Percentiles rank a stretch among this genome's conserved stretches.
Evolutionary conservation across 2,888 invertebrate genomes (phyloP).

Genomic region (Tribolium freemani): DNA sequence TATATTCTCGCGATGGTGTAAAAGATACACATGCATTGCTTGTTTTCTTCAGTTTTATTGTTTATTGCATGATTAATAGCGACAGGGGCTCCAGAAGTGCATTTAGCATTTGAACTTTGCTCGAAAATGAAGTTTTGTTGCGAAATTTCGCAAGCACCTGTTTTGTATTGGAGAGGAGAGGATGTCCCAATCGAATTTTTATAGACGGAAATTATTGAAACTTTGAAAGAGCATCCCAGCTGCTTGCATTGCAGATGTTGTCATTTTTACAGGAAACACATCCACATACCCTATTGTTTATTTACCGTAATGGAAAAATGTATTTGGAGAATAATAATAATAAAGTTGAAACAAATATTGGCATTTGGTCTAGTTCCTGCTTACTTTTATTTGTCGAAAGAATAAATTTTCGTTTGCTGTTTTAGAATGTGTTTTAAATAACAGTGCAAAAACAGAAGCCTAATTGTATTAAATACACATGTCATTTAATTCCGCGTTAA

Average conservation of each 20-base stretch:
- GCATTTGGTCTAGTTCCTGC: background rate
- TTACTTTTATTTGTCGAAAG: too few relatives aligned
- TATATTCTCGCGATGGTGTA: background rate
- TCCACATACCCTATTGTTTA: background rate
- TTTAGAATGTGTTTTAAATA: too few relatives aligned
- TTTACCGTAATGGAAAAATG: background rate
- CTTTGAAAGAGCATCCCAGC: background rate
- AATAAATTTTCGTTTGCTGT: too few relatives aligned
- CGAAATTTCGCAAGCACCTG: background rate
- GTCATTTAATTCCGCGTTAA: background rate
- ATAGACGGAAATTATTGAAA: background rate
- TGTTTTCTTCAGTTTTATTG: slow-evolving; percentile 6
- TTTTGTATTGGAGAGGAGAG: background rate
- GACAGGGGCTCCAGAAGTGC: background rate
- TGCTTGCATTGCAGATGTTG: background rate
- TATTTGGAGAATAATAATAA: background rate
- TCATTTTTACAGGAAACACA: background rate
- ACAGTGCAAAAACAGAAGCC: too few relatives aligned
- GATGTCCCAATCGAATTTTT: background rate
- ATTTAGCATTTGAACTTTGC: slow-evolving; percentile 3
- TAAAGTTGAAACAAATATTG: background rate
- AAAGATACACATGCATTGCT: slow-evolving; percentile 1
- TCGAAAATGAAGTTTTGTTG: background rate
- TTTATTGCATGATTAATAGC: slow-evolving; percentile 12
- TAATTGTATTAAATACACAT: background rate